Percentiles rank a stretch among this genome's conserved stretches.
phyloP scores from a whole-genome alignment of 35 echinoderm and acorn worm genomes.

The Apostichopus japonicus region DNA sequence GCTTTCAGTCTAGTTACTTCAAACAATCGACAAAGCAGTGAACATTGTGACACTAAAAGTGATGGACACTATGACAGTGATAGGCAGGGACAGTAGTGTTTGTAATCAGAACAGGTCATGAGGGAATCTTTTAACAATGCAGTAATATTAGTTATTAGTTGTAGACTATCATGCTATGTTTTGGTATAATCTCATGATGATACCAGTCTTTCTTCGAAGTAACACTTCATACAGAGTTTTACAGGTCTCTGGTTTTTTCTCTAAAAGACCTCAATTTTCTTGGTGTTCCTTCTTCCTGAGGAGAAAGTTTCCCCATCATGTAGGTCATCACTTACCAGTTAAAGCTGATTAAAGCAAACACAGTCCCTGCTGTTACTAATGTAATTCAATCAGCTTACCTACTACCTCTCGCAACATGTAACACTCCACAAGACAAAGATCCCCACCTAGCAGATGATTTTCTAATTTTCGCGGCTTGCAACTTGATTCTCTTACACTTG shows the following conservation, averaged over 20 bases:
- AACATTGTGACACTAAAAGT: too few relatives aligned
- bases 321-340: not conserved
- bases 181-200: too few relatives aligned
- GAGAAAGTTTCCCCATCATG: not conserved
- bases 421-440: slow-evolving; percentile 33
- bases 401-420: slow-evolving; percentile 34
- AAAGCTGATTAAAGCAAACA: slow-evolving; percentile 48
- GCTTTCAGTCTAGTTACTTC: too few relatives aligned
- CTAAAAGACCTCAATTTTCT: not conserved
- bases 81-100: too few relatives aligned
- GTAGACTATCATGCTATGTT: too few relatives aligned
- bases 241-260: not conserved
- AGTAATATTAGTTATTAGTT: too few relatives aligned
- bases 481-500: slow-evolving; percentile 44
- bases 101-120: too few relatives aligned
- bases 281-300: not conserved
- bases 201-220: too few relatives aligned
- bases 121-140: too few relatives aligned
- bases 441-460: slow-evolving; percentile 7
- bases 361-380: slow-evolving; percentile 33
- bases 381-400: slow-evolving; percentile 9
- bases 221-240: too few relatives aligned
- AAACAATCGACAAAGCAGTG: too few relatives aligned
- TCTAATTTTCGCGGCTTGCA: slow-evolving; percentile 30
- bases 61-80: too few relatives aligned